A percentile compares a stretch with the other conserved stretches of the same genome.
phyloP scores from a whole-genome alignment of 2,113 vertebrate genomes.

The Menidia beryllina region DNA sequence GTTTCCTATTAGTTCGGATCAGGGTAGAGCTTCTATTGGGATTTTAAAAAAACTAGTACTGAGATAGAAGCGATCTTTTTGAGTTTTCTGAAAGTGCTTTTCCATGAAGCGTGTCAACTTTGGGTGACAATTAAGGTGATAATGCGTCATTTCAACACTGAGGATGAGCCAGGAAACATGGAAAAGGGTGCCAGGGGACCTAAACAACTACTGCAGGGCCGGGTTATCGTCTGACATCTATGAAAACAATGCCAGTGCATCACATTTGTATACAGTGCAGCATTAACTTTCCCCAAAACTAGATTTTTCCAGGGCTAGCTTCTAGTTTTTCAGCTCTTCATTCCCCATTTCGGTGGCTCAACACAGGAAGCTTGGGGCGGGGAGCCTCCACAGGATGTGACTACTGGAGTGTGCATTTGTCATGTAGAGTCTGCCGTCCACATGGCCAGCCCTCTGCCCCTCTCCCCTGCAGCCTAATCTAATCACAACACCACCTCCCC shows the following conservation, averaged over 20 bases:
- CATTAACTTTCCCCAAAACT: no score
- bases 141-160: no score
- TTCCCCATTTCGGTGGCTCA: conserved; percentile 16
- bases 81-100: no score
- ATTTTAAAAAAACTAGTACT: no score
- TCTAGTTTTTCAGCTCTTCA: not conserved
- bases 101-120: no score
- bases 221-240: not conserved
- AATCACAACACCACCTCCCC: conserved; percentile 50
- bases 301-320: not conserved
- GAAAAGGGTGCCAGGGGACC: no score
- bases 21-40: no score
- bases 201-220: not conserved
- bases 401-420: conserved; percentile 56
- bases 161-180: no score
- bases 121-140: no score
- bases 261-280: not conserved
- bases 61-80: no score
- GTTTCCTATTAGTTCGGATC: no score
- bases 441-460: conserved; percentile 26
- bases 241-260: not conserved
- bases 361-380: conserved; percentile 50
- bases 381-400: conserved; percentile 64
- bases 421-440: conserved; percentile 53
- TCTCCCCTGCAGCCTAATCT: conserved; percentile 36